Conservation (phyloP, 2,113 vertebrate genomes). For the Poeciliopsis prolifica region DNA sequence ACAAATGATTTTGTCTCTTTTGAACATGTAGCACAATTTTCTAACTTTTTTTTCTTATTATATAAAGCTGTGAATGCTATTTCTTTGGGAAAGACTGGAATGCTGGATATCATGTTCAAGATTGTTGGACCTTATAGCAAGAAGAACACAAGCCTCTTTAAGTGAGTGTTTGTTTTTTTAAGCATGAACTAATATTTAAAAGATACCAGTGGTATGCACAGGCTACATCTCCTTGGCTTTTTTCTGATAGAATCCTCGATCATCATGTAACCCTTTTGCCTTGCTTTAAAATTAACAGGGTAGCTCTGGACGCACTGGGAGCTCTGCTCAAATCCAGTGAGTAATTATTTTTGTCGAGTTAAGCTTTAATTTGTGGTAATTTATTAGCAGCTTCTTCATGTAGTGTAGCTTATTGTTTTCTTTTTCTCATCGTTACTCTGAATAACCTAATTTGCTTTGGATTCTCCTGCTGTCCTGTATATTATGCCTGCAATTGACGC, state of each 20-base stretch:
- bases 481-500: neutral
- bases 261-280: constrained; percentile 36
- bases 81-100: constrained; percentile 92
- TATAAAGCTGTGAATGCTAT: constrained; percentile 92
- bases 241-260: neutral
- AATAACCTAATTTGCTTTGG: neutral
- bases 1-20: neutral
- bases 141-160: constrained; percentile 91
- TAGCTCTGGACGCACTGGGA: constrained; percentile 94
- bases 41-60: constrained; percentile 2
- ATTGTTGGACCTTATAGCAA: constrained; percentile 92
- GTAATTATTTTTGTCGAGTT: constrained; percentile 70
- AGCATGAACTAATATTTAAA: constrained; percentile 7
- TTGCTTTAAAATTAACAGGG: constrained; percentile 84
- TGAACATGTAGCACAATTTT: neutral
- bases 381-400: constrained; percentile 3
- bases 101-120: constrained; percentile 94
- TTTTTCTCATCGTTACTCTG: constrained; percentile 2
- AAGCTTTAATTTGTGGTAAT: constrained; percentile 5
- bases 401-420: neutral
- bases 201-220: constrained; percentile 6
- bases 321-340: constrained; percentile 99
- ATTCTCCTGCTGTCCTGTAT: neutral
- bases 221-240: neutral
- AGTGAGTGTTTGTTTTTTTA: constrained; percentile 80